phyloP scores from a whole-genome alignment of 2,113 vertebrate species.

The Campylomormyrus numenius region DNA sequence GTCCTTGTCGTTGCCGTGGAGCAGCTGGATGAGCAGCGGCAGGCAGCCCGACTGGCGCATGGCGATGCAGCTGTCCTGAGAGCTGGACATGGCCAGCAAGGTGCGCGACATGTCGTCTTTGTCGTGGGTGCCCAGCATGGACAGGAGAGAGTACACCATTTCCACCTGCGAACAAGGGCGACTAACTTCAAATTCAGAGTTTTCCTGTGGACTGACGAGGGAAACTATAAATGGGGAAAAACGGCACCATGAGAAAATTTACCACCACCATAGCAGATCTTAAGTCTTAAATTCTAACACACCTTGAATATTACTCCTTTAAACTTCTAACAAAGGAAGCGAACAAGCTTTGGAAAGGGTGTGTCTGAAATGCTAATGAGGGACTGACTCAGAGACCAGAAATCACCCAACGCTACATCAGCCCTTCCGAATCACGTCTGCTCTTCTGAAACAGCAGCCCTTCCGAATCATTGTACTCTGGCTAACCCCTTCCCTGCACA shows the following conservation, averaged over 20 bases:
- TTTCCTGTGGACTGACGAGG: neutral
- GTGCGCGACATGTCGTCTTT: slow-evolving; percentile 99
- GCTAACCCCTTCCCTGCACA: neutral
- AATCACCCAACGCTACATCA: neutral
- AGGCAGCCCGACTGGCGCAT: slow-evolving; percentile 98
- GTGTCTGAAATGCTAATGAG: neutral
- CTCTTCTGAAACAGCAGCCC: neutral
- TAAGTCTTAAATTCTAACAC: neutral
- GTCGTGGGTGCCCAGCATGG: slow-evolving; percentile 97
- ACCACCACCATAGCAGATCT: neutral
- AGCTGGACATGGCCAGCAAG: slow-evolving; percentile 96
- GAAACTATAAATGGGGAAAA: neutral
- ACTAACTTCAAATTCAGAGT: neutral
- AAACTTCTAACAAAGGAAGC: neutral
- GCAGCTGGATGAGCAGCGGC: slow-evolving; percentile 94
- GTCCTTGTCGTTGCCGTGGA: slow-evolving; percentile 98
- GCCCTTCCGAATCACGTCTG: neutral
- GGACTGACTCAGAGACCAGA: neutral
- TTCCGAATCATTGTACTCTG: neutral
- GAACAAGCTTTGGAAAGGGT: neutral
- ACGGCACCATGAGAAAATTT: neutral
- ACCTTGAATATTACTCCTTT: neutral
- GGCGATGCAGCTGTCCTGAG: slow-evolving; percentile 97
- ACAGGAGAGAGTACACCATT: slow-evolving; percentile 97
- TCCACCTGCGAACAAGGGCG: slow-evolving; percentile 65